Conservation (phyloP, 2,888 invertebrate species). For the Cephus runcator region DNA sequence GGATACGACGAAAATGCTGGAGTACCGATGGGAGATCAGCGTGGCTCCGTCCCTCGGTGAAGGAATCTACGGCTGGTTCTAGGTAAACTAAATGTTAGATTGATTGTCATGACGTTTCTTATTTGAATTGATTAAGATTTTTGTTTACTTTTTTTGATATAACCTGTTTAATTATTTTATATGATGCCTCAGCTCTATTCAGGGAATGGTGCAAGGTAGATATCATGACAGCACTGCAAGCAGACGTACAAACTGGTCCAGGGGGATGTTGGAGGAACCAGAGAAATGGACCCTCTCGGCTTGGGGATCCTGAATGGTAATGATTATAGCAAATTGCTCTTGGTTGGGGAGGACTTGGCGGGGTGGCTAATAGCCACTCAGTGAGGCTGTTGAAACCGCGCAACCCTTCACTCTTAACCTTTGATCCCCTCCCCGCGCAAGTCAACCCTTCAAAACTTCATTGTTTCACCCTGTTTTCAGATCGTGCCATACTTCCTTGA, state of each 20-base stretch:
- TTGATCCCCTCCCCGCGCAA: conserved; percentile 58
- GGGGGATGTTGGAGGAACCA: conserved; percentile 20
- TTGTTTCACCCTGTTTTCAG: conserved; percentile 51
- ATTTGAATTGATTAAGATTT: neutral
- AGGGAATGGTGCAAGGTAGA: neutral
- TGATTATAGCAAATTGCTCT: conserved; percentile 61
- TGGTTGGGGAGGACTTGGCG: conserved; percentile 44
- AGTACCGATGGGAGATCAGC: neutral
- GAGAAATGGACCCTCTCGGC: conserved; percentile 46
- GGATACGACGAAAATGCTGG: neutral
- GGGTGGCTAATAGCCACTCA: conserved; percentile 62
- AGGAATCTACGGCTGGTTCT: neutral
- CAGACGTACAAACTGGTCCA: neutral
- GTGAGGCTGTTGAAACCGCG: conserved; percentile 56
- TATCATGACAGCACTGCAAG: neutral
- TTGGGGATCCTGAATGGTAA: conserved; percentile 57
- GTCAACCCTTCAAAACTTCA: conserved; percentile 56
- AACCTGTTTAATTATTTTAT: neutral
- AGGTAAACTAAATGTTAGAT: neutral
- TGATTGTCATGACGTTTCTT: neutral
- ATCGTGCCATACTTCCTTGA: conserved; percentile 7
- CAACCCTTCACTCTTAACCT: conserved; percentile 57
- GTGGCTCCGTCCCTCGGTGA: neutral
- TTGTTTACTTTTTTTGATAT: neutral
- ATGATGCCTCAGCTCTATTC: neutral